A percentile compares a stretch with the other conserved stretches of the same genome.
Evolutionary conservation across 2,888 invertebrate genomes (phyloP).

Genomic region (Carterocephalus palaemon): DNA sequence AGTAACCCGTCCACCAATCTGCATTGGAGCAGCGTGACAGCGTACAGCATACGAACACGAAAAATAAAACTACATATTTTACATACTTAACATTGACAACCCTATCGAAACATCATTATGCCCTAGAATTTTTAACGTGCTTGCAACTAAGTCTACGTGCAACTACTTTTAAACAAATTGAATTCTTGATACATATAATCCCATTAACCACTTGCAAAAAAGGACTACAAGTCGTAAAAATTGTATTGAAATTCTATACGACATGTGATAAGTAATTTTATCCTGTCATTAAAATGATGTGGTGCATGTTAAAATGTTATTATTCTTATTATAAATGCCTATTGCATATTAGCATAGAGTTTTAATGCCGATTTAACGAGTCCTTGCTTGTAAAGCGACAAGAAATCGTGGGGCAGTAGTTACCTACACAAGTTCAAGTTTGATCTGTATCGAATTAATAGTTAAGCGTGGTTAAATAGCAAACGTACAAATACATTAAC

Average conservation of each 20-base stretch:
- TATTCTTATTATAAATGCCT: conserved; percentile 23
- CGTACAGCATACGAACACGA: too few relatives aligned
- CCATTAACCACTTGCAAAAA: conserved; percentile 19
- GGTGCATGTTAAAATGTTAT: conserved; percentile 24
- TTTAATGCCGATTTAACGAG: conserved; percentile 19
- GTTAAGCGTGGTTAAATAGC: conserved; percentile 4
- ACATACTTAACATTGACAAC: not conserved
- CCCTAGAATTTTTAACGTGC: conserved; percentile 3
- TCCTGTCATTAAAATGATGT: conserved; percentile 23
- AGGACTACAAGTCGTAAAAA: conserved; percentile 22
- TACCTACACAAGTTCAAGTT: conserved; percentile 1
- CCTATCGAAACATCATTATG: conserved; percentile 2
- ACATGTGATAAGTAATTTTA: conserved; percentile 21
- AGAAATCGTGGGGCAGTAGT: not conserved
- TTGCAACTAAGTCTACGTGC: conserved; percentile 6
- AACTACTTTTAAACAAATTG: conserved; percentile 17
- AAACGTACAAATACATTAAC: conserved; percentile 7
- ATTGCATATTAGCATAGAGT: conserved; percentile 21
- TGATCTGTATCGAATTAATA: conserved; percentile 1
- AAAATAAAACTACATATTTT: too few relatives aligned
- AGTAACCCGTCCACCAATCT: too few relatives aligned
- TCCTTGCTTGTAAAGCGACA: conserved; percentile 4
- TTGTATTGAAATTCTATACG: conserved; percentile 21
- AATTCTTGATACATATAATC: conserved; percentile 22
- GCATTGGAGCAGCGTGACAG: too few relatives aligned